A percentile compares a stretch with the other conserved stretches of the same genome.
These are phyloP conservation scores for Nemopilema nomurai DNA, from an alignment of 30 jellyfish, hydroid and myxozoan genomes.

Conservation along the genomic window DNA sequence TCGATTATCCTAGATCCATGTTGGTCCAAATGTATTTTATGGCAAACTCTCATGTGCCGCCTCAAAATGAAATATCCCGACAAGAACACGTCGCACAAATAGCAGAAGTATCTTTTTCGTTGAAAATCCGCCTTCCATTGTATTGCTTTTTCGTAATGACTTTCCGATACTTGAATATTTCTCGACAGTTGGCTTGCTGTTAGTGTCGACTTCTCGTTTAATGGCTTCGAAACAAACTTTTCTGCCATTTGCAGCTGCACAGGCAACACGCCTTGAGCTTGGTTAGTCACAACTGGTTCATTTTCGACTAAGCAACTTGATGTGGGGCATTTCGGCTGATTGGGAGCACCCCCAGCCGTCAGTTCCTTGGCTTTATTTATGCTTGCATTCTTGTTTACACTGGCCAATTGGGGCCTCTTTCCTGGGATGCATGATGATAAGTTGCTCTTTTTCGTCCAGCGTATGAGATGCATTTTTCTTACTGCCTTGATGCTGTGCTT, in stretches of 20 bases:
- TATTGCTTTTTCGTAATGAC: not conserved
- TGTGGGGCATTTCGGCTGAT: not conserved
- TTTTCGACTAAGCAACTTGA: not conserved
- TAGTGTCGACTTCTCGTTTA: too few relatives aligned
- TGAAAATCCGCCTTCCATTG: constrained; percentile 26
- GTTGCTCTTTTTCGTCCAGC: not conserved
- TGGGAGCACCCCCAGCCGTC: not conserved
- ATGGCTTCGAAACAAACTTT: not conserved
- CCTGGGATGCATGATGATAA: not conserved
- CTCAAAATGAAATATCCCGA: constrained; percentile 32
- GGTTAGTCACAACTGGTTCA: not conserved
- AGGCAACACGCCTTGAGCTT: not conserved
- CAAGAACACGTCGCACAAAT: constrained; percentile 30
- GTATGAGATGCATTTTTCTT: not conserved
- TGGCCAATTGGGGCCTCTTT: not conserved
- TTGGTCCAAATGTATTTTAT: constrained; percentile 23
- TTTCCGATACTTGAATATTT: not conserved
- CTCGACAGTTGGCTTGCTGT: not conserved
- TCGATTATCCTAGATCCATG: constrained; percentile 12
- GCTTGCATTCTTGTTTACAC: not conserved
- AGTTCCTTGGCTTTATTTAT: not conserved
- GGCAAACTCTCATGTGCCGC: constrained; percentile 34
- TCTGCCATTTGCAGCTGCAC: too few relatives aligned
- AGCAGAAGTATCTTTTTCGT: constrained; percentile 32
- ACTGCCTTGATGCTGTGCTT: not conserved